These are phyloP conservation scores for Natrix natrix DNA, from an alignment of 2,797 vertebrate species.

Conservation along the genomic window DNA sequence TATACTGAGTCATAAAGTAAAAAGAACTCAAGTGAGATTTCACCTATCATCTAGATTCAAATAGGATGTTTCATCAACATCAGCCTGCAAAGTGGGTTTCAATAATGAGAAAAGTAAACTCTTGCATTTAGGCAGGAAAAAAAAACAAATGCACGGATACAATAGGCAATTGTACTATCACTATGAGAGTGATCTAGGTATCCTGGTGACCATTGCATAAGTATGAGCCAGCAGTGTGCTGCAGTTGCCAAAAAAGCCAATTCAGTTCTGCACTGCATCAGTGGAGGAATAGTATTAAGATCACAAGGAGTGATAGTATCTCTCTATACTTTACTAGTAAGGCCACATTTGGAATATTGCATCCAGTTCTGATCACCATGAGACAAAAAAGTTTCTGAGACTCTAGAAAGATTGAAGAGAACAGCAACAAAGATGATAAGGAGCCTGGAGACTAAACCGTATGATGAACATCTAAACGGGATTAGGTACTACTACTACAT, in stretches of 20 bases:
- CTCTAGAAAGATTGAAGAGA: neutral
- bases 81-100: neutral
- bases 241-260: neutral
- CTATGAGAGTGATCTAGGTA: neutral
- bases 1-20: neutral
- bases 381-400: neutral
- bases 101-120: neutral
- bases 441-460: neutral
- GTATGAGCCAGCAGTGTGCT: neutral
- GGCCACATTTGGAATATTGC: neutral
- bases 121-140: no score
- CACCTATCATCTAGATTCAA: neutral
- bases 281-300: neutral
- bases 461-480: neutral
- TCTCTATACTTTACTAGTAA: neutral
- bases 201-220: neutral
- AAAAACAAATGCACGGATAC: neutral
- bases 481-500: neutral
- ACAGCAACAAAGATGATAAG: neutral
- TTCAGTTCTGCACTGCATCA: neutral
- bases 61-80: neutral
- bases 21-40: neutral
- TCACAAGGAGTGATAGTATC: neutral
- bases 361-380: neutral
- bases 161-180: neutral